A percentile compares a stretch with the other conserved stretches of the same genome.
These are phyloP conservation scores for Onychostoma macrolepis DNA, from an alignment of 2,113 vertebrate species.

Conservation along the genomic window DNA sequence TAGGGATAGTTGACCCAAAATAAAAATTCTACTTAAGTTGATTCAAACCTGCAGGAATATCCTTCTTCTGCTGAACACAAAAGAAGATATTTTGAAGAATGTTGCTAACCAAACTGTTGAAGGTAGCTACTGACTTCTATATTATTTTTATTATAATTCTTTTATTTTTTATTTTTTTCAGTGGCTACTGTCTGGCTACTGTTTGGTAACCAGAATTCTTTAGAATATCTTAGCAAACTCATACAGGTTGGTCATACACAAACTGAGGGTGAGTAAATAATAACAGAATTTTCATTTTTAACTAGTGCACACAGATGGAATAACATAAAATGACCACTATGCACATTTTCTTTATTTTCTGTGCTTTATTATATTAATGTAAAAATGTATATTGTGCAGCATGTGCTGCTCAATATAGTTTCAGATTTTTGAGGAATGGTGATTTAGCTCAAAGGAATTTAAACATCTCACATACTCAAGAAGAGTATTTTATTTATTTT, in stretches of 20 bases:
- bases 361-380: not conserved
- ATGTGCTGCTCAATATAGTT: not conserved
- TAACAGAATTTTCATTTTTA: not conserved
- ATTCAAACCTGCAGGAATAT: too few species aligned
- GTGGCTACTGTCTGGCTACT: too few species aligned
- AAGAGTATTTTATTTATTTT: not conserved
- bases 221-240: not conserved
- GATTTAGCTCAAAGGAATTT: not conserved
- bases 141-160: too few species aligned
- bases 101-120: too few species aligned
- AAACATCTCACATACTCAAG: not conserved
- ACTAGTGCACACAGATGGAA: not conserved
- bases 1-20: too few species aligned
- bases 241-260: not conserved
- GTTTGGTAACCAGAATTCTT: not conserved
- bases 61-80: not conserved
- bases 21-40: too few species aligned
- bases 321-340: not conserved
- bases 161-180: too few species aligned
- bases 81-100: not conserved
- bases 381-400: not conserved
- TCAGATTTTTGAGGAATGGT: too few species aligned
- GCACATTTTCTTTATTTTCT: not conserved
- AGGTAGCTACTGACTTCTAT: too few species aligned
- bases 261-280: not conserved